Conservation (phyloP, 2,888 invertebrate species). For the Drosophila kanekoi region DNA sequence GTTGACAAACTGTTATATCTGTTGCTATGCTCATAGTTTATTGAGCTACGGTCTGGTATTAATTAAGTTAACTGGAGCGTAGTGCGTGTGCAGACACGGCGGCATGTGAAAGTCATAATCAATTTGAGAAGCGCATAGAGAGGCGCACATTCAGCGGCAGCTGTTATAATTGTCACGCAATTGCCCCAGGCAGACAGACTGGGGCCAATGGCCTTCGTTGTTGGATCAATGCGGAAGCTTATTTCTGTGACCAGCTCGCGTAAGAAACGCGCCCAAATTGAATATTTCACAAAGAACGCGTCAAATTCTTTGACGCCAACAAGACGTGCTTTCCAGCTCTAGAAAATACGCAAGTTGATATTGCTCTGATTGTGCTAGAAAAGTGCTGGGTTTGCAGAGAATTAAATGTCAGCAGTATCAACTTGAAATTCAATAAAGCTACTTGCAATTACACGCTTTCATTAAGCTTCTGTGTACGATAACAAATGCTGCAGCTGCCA, state of each 20-base stretch:
- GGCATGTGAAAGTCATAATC: slow-evolving; percentile 48
- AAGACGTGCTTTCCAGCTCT: slow-evolving; percentile 30
- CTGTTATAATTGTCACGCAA: slow-evolving; percentile 47
- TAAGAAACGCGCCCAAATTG: slow-evolving; percentile 10
- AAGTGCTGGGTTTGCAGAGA: not conserved
- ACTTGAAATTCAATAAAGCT: slow-evolving; percentile 5
- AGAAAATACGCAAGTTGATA: slow-evolving; percentile 1
- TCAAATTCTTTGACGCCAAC: slow-evolving; percentile 25
- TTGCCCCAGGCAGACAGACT: slow-evolving; percentile 19
- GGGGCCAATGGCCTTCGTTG: slow-evolving; percentile 40
- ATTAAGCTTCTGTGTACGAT: not conserved
- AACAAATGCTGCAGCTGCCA: not conserved
- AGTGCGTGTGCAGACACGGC: slow-evolving; percentile 35
- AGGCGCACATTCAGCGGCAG: slow-evolving; percentile 9
- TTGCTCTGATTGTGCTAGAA: not conserved
- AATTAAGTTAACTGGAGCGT: slow-evolving; percentile 66
- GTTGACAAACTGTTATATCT: slow-evolving; percentile 48
- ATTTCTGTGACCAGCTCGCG: not conserved
- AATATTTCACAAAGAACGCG: slow-evolving; percentile 2
- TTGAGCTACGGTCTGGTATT: slow-evolving; percentile 36
- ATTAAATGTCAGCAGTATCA: slow-evolving; percentile 2
- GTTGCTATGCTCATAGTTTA: slow-evolving; percentile 13
- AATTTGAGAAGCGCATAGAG: slow-evolving; percentile 33
- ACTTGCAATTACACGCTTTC: slow-evolving; percentile 3
- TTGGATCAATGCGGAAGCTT: slow-evolving; percentile 44